Evolutionary conservation across 2,797 vertebrate genomes (phyloP), one percentile per base, ranked within the genome.

Genomic region (Neomorphus geoffroyi): DNA sequence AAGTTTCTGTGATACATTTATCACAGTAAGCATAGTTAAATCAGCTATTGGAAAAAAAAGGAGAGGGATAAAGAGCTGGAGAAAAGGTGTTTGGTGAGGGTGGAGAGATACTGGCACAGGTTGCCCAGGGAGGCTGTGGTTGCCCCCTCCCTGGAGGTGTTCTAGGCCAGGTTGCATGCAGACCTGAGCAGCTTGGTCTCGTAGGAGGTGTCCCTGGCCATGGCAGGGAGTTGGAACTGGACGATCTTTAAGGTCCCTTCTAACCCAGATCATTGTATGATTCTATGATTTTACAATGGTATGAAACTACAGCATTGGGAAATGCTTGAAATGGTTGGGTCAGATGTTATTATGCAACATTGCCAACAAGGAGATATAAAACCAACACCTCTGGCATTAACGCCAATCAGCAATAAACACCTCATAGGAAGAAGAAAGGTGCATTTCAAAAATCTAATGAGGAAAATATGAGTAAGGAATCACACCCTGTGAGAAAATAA

Each of bases 401-500:
- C 0, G 18, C 67, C 56, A 80, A 19, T 74, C 64, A 90, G 93
- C 86, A 94, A 93, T 94, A 94, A 96, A 80, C 88, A 73, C 41
- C 90, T 94, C 92, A 83, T 78, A 80, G 28, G 75, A 43, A 91
- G 88, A 86, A 96, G 85, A 91, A 96, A 96, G 54, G 88, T 28
- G 57, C 61, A 80, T 95, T 96, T 96, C 94, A 94, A 85, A 86
- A 91, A 90, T 35, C 80, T 74, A 94, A 93, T 93, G 92, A 86
- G 90, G 93, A 92, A 95, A 93, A 94, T 90, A 88, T 96, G 96
- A 96, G 74, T 95, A 96, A 95, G 87, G 90, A 96, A 94, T 94
- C 96, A 96, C 96, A 80, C 94, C 96, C 93, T 90, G 77, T 96
- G 96, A 96, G 92, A 96, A 95, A 95, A 93, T 73, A 66, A 93